Percentiles rank a stretch among this genome's conserved stretches.
Evolutionary conservation across 35 echinoderm and acorn worm genomes (phyloP).

Genomic region (Stichopus chloronotus): DNA sequence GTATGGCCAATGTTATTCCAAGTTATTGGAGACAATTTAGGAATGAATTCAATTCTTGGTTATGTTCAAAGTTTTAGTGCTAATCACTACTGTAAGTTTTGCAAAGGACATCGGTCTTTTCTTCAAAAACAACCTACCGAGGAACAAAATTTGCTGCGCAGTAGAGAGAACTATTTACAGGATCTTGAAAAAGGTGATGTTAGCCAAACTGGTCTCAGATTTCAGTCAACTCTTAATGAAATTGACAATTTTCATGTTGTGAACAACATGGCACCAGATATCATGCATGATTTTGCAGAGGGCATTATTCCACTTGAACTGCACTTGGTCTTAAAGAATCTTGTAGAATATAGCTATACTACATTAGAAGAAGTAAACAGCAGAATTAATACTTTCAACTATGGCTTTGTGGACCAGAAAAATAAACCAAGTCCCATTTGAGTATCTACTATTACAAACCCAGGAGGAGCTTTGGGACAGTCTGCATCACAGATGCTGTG

Average conservation of each 20-base stretch:
- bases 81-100: constrained; percentile 42
- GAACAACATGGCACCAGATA: constrained; percentile 46
- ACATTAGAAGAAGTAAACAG: constrained; percentile 14
- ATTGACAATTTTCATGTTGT: constrained; percentile 50
- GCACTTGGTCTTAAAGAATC: constrained; percentile 51
- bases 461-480: constrained; percentile 41
- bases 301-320: constrained; percentile 62
- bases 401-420: constrained; percentile 55
- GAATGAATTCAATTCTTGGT: constrained; percentile 28
- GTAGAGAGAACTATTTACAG: not conserved
- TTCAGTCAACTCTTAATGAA: constrained; percentile 48
- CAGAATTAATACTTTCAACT: constrained; percentile 39
- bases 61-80: constrained; percentile 24
- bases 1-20: constrained; percentile 44
- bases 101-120: not conserved
- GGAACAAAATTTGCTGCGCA: not conserved
- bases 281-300: constrained; percentile 70
- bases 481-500: constrained; percentile 59
- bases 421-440: constrained; percentile 55
- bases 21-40: constrained; percentile 54
- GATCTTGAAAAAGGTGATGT: not conserved
- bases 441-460: constrained; percentile 35
- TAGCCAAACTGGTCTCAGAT: constrained; percentile 52
- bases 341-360: constrained; percentile 17
- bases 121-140: constrained; percentile 52